Evolutionary conservation across 2,797 vertebrate species (phyloP).

Genomic region (Gymnopithys bicolor): DNA sequence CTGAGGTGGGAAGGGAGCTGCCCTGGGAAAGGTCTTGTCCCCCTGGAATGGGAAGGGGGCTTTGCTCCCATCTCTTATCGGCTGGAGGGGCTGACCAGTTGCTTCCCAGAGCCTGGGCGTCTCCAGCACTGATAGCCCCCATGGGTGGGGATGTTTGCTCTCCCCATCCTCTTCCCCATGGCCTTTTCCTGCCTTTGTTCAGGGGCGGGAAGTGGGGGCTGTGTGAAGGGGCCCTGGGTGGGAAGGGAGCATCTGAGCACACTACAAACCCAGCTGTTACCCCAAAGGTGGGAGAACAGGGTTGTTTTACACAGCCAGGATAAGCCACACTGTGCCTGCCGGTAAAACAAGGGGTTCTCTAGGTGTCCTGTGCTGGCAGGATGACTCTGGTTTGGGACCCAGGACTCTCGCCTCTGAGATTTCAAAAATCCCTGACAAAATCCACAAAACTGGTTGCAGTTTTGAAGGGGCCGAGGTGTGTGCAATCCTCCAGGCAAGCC

Average conservation of each 20-base stretch:
- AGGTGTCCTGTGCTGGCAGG: background rate
- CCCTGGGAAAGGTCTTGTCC: background rate
- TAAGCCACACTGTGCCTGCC: fast-evolving
- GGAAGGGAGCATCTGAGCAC: background rate
- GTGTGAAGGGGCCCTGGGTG: background rate
- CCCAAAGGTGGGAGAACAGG: background rate
- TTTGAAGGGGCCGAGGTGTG: background rate
- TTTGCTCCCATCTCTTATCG: constrained; percentile 16
- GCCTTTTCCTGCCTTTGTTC: constrained; percentile 71
- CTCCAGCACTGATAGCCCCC: background rate
- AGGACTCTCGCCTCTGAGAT: background rate
- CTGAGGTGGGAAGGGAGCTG: background rate
- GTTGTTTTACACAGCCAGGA: background rate
- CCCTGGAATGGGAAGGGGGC: background rate
- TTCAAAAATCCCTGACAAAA: background rate
- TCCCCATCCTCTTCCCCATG: constrained; percentile 19
- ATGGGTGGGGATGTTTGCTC: constrained; percentile 43
- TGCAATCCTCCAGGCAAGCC: background rate
- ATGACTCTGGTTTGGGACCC: background rate
- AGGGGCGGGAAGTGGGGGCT: background rate
- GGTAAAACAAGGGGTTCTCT: fast-evolving
- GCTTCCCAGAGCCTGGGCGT: constrained; percentile 11
- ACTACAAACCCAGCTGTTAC: background rate
- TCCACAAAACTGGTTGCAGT: background rate
- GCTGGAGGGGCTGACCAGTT: background rate